Evolutionary conservation across 2,113 vertebrate species (phyloP), one percentile per base, ranked within the genome.

Genomic region (Paedocypris sp.): DNA sequence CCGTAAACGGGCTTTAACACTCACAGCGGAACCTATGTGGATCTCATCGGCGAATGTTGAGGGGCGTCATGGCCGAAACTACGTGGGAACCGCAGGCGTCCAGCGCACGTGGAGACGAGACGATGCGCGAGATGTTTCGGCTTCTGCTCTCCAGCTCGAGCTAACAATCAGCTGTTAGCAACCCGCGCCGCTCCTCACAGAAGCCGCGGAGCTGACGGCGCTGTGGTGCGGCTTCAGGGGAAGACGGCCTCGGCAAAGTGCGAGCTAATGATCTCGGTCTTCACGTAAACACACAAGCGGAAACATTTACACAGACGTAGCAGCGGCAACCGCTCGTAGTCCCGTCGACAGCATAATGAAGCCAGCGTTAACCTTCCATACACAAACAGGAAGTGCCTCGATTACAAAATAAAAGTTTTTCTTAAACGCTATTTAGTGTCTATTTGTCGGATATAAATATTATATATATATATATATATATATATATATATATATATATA

Each of bases 121-220:
- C 26, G 22, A 1, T 28, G 35, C 2, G 35, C n/a, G n/a, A n/a
- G 22, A n/a, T 28, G 10, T 56, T 43, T 45, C 26, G 10, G 11
- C 23, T 11, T 53, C 13, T 51, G 48, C 9, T 20, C 36, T 18
- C 23, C 10, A 57, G 53, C 53, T 42, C 16, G 29, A 58, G 54
- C 54, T 58, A 58, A n/a, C 54, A 22, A n/a, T 45, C 54, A 58
- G 54, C 54, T 58, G 54, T 43, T 43, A 58, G 54, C 54, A 43
- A 19, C 11, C 16, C 38, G n/a, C 53, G 43, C 16, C 12, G 5
- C 16, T 43, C 22, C 31, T 49, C 11, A 28, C 36, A 19, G 36
- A 29, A 6, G 23, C 39, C 43, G 13, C 4, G 13, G 10, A 42
- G 1, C 4, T 31, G 22, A 32, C 11, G 22, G 26, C 10, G 54